Evolutionary conservation across 2,113 vertebrate genomes (phyloP), one percentile per base, ranked within the genome.

Genomic region (Pungitius pungitius): DNA sequence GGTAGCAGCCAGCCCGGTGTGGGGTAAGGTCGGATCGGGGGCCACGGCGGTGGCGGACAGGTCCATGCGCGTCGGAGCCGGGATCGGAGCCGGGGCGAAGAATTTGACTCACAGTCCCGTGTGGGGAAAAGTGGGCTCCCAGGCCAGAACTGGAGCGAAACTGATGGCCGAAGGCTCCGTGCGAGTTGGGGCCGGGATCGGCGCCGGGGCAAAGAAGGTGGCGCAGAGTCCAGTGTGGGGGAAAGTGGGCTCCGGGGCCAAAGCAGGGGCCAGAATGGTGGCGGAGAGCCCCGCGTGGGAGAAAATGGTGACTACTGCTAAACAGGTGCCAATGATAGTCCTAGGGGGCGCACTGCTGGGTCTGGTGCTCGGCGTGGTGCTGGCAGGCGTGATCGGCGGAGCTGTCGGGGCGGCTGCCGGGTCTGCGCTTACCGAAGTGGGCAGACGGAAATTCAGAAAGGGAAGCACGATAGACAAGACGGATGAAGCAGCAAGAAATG

Each of bases 361-460:
- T 37, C 88, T 92, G 68, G 68, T 87, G 57, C 75, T 94, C 0
- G 94, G 94, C 0, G 71, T 93, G 64, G 73, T 93, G 69, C 73
- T 93, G 1, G 90, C 80, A 0, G 93, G 94, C 2, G 71, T 80
- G n/a, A 30, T 92, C 30, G 93, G 94, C 4, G 94, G 90, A 22
- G 92, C 88, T 10, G 65, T 91, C 0, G 94, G 94, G 3, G 89
- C 91, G 30, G 86, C 81, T 9, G 80, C 88, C 51, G 94, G 93
- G 20, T 88, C 91, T 24, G 90, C 61, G 3, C 75, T 49, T 1
- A 75, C 70, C 13, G 94, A 93, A 75, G 87, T 92, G 55, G 91
- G 84, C 37, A 85, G 93, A 55, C 69, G 76, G 13, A 94, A 88
- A 63, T 69, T 90, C n/a, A 30, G 42, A 68, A 87, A 82, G 49